These are phyloP conservation scores for Sebastes itinus DNA, from an alignment of 2,797 vertebrate species.

Conservation along the genomic window DNA sequence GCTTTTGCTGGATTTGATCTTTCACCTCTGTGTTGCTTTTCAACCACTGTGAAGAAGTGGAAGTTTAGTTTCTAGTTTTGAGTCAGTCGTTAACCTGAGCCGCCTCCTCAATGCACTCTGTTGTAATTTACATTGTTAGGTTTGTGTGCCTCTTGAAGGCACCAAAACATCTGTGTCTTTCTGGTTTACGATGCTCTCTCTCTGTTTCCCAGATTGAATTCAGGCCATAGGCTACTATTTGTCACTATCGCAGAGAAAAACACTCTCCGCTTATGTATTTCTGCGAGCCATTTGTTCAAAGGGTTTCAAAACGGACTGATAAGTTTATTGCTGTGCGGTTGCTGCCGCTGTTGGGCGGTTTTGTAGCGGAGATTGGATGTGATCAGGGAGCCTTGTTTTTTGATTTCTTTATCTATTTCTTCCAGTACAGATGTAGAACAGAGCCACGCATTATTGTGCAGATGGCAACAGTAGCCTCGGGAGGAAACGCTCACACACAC, in stretches of 20 bases:
- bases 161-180: neutral
- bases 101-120: neutral
- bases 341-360: neutral
- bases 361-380: constrained; percentile 8
- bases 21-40: neutral
- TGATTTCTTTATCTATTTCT: neutral
- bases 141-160: neutral
- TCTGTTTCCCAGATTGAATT: constrained; percentile 5
- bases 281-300: constrained; percentile 18
- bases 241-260: neutral
- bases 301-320: constrained; percentile 6
- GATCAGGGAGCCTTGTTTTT: neutral
- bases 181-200: neutral
- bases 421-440: constrained; percentile 29
- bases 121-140: neutral
- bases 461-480: constrained; percentile 28
- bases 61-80: neutral
- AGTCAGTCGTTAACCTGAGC: neutral
- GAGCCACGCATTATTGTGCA: constrained; percentile 25
- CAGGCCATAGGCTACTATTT: constrained; percentile 20
- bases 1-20: neutral
- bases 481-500: neutral
- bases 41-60: neutral
- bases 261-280: neutral
- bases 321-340: neutral